Evolutionary conservation across 2,888 invertebrate genomes (phyloP), one percentile per base, ranked within the genome.

Genomic region (Opisthograptis luteolata): DNA sequence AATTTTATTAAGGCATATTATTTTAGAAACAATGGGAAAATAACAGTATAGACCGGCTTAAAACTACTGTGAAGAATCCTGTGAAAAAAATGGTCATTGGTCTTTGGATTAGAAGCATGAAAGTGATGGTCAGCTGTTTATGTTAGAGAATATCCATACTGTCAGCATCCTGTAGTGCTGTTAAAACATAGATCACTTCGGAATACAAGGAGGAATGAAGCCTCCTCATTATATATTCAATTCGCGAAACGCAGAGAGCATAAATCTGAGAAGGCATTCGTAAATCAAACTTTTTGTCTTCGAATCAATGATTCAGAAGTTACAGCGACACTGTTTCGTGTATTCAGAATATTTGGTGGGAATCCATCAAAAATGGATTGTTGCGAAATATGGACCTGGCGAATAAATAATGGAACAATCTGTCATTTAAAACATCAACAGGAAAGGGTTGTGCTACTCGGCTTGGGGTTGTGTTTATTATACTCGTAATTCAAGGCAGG

Each of bases 201-300:
- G 45, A 61, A 64, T 56, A 62, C 48, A 62, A 64, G 58, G 53
- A 54, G 47, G 36, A 47, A 47, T 65, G 60, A 63, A 50, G 44
- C 58, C 60, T 54, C 50, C 65, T 66, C 68, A 76, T 84, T 81
- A 82, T 73, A 80, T 77, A 86, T 85, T 86, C 82, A 80, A 81
- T 81, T 76, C 79, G 67, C 63, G 77, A 69, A 81, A 73, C 75
- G 74, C 70, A 70, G 64, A 70, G 67, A 70, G 71, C 79, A 84
- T 84, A 84, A 85, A 84, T 87, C 80, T 67, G 59, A 59, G 56
- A 54, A 67, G 72, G 72, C 73, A 71, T 72, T 64, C 76, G 77
- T 84, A 84, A 84, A 85, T 86, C 84, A 82, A 82, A 83, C 73
- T 84, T 86, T 85, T 85, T 81, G 80, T 73, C 71, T 71, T 63